Base-by-base conservation (phyloP, 2,797 vertebrate genomes). In the Eutrigla gurnardus region DNA sequence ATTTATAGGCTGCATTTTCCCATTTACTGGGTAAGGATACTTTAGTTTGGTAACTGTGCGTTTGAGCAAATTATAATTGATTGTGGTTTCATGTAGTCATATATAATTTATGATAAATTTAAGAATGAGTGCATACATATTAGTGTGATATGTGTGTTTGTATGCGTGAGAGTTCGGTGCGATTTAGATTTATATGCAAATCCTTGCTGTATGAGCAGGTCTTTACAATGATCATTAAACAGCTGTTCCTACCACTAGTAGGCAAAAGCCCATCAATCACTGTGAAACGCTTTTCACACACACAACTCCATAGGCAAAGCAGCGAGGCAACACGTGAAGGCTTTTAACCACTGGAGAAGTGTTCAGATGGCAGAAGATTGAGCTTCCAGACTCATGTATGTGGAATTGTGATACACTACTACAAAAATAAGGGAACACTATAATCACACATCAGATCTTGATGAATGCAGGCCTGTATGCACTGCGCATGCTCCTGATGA, bases 101-200 rank as follows among this genome's bases (percentile, higher is more conserved):
- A 17, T 37, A 46, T 25, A 25, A 37, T 54, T 62, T 17, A 11
- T 10, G 36, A 49, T 12, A 53, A 33, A 53, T 33, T 2, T 18
- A 18, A 9, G n/a, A 1, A 46, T 7, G 33, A 32, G 32, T 17
- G 39, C 35, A 25, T 54, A 25, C 25, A 1, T 43, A n/a, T 63
- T 3, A 5, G 36, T 39, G 13, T 3, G 36, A 47, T 5, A 33
- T 5, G 6, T 49, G 1, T 60, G 12, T 43, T 11, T 17, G 6
- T 40, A 6, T 47, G n/a, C 40, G 15, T n/a, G 10, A n/a, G 18
- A 33, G 25, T 35, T 2, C 35, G 55, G 35, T 45, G 15, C 5
- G 25, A 60, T 61, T 58, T 57, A 61, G 25, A 60, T 61, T 58
- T 57, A 61, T 32, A 45, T 75, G 68, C 53, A 53, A 47, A 81